Base-by-base conservation (phyloP, 2,797 vertebrate species). In the Tachyglossus aculeatus region DNA sequence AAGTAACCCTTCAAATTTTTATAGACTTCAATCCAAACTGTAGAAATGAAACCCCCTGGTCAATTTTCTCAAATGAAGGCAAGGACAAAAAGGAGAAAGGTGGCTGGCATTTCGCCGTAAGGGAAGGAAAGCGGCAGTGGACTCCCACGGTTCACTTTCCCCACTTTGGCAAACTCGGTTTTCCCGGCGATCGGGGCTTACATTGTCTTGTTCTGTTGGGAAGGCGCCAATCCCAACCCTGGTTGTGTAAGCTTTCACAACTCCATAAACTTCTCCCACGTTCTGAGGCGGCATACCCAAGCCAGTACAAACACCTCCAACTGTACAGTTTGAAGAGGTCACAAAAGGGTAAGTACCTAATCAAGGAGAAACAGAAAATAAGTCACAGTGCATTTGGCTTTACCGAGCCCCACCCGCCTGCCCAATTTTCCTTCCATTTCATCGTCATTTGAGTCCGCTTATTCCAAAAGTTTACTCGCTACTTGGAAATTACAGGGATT, bases 281-380 rank as follows among this genome's bases (percentile, higher is more conserved):
- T 99, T 99, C 67, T 96, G 96, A 0, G 98, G 97, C 0, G 98
- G 97, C 95, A 98, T 98, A 40, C 97, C 97, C 74, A 99, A 89
- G 2, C 98, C 98, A 0, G 98, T 99, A 65, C 97, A 99, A 38
- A 99, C 98, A 4, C 98, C 98, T 33, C 98, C 98, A 82, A 99
- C 97, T 2, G 98, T 99, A 86, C 97, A 98, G 92, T 99, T 99
- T 22, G 98, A 99, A 3, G 98, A 99, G 3, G 98, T 99, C 86
- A 99, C 98, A 60, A 98, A 99, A 3, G 97, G 98, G 29, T 99
- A 99, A 1, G 98, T 99, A 24, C 98, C 98, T 98, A 86, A 68
- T n/a, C n/a, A 83, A 67, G 64, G 0, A 69, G 50, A 59, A 86
- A 85, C 53, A 67, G 47, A 11, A 13, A 66, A 24, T 22, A 67